Evolutionary conservation across 1,140 invertebrate species (phyloP), one percentile per base, ranked within the genome.

Genomic region (Anagrus nilaparvatae): DNA sequence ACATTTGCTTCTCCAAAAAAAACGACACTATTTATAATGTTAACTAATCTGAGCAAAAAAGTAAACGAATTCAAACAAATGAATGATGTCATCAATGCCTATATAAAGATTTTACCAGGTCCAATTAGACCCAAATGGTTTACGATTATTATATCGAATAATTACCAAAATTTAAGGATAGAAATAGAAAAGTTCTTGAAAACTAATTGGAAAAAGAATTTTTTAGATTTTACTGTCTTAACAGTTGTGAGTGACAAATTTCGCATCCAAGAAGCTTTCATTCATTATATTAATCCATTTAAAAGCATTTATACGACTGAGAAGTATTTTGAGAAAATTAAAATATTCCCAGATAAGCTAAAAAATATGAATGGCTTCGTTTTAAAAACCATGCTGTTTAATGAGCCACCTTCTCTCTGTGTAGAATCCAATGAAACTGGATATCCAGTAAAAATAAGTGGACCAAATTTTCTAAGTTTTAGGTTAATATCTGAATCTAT

Each of bases 211-310:
- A 4, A n/a, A 0, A 23, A 17, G 0, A 21, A 19, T 0, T 9
- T 43, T 12, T 16, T 47, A 2, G 21, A 47, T 5, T 16, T 28
- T 8, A 32, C 14, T 12, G 18, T 46, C 4, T n/a, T 49, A 1
- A 21, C 40, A 8, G 2, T 44, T 2, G 23, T 27, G 2, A 14
- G 14, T 17, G 8, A 3, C 2, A n/a, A n/a, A n/a, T n/a, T n/a
- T n/a, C n/a, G n/a, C n/a, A n/a, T n/a, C n/a, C n/a, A n/a, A n/a
- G 9, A 40, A 2, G 10, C 4, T 10, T 3, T 4, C 2, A 3
- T 48, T 16, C 48, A 48, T 16, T 28, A n/a, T 10, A 43, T 40
- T 5, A 37, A 50, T 24, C 48, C 43, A 1, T 48, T 50, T 6
- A 32, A 4, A 3, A 12, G 33, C 0, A 2, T 20, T 2, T 45